These are phyloP conservation scores for Sarcophaga rosellei DNA, from an alignment of 2,888 invertebrate species.

Conservation along the genomic window DNA sequence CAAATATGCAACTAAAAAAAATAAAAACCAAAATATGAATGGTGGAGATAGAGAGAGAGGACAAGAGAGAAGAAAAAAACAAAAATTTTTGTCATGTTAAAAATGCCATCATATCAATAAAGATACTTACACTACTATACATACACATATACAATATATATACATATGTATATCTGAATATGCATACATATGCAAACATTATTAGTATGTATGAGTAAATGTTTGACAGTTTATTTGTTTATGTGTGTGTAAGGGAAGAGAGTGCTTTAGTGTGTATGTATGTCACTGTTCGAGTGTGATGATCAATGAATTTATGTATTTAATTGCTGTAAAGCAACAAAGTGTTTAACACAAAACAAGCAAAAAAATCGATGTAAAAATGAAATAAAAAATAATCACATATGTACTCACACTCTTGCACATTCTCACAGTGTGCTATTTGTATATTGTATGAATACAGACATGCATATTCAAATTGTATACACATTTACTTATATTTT, in stretches of 20 bases:
- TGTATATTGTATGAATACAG: not conserved
- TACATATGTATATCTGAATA: not conserved
- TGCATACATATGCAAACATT: not conserved
- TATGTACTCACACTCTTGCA: constrained; percentile 4
- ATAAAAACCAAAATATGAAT: constrained; percentile 23
- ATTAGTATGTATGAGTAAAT: not conserved
- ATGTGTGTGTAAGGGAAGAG: not conserved
- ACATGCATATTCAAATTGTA: not conserved
- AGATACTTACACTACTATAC: not conserved
- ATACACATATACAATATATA: not conserved
- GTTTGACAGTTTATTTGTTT: not conserved
- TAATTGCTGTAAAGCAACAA: constrained; percentile 56
- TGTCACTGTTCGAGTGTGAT: constrained; percentile 36
- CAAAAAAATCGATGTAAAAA: constrained; percentile 10
- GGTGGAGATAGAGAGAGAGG: constrained; percentile 1
- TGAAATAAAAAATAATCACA: constrained; percentile 46
- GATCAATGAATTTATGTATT: constrained; percentile 59
- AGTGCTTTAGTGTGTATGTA: not conserved
- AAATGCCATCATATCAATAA: constrained; percentile 54
- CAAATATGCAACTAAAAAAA: constrained; percentile 14
- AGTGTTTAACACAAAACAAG: constrained; percentile 49
- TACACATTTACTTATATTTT: not conserved
- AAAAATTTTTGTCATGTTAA: constrained; percentile 55
- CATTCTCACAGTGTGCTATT: not conserved
- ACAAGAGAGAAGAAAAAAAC: constrained; percentile 28